Percentiles rank a stretch among this genome's conserved stretches.
Conservation (phyloP, 2,888 invertebrate genomes). For the Coremacera marginata region DNA sequence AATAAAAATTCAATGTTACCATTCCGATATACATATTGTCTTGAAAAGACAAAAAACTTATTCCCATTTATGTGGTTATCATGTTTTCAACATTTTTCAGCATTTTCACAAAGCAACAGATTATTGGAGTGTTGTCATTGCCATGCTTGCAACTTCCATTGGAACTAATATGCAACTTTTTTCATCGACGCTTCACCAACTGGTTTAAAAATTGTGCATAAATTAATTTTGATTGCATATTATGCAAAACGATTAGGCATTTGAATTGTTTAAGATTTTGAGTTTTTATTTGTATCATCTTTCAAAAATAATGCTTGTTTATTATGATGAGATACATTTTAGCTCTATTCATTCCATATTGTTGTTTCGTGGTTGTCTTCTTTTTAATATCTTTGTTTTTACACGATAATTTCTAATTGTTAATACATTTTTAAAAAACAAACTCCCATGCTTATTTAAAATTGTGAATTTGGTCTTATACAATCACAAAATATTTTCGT, state of each 20-base stretch:
- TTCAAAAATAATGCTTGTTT: not conserved
- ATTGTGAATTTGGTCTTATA: no score
- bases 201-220: conserved; percentile 6
- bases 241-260: conserved; percentile 46
- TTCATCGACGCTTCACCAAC: not conserved
- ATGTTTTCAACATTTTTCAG: conserved; percentile 28
- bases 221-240: conserved; percentile 40
- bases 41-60: not conserved
- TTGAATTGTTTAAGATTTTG: conserved; percentile 1
- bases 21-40: no score
- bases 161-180: no score
- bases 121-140: not conserved
- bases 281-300: not conserved
- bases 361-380: no score
- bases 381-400: no score
- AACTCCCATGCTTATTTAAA: no score
- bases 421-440: no score
- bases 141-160: no score
- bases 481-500: no score
- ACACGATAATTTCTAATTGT: no score
- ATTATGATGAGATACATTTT: not conserved
- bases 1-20: no score
- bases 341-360: no score
- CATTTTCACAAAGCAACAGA: conserved; percentile 6
- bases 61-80: not conserved